A percentile compares a stretch with the other conserved stretches of the same genome.
phyloP scores from a whole-genome alignment of 2,888 invertebrate genomes.

The Zaprionus lineosus region DNA sequence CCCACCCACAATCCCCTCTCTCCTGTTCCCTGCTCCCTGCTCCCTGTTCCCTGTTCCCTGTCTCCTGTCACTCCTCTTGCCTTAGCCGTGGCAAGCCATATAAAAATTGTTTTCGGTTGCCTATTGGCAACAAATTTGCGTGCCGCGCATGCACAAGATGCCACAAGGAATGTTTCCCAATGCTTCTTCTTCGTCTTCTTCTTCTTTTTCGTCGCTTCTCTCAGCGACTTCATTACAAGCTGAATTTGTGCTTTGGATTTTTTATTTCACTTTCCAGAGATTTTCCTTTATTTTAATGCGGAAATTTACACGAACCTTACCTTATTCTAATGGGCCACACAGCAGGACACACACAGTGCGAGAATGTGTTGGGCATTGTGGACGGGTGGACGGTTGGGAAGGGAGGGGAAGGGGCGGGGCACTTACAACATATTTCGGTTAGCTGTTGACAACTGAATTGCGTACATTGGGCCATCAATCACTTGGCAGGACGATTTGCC shows the following conservation, averaged over 20 bases:
- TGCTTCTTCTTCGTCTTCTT: not conserved
- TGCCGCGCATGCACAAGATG: slow-evolving; percentile 59
- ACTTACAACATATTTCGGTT: slow-evolving; percentile 38
- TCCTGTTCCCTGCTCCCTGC: slow-evolving; percentile 1
- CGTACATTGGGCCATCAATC: slow-evolving; percentile 51
- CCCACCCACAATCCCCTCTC: slow-evolving; percentile 1
- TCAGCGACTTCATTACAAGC: slow-evolving; percentile 60
- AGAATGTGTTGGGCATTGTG: too few relatives aligned
- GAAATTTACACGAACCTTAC: slow-evolving; percentile 21
- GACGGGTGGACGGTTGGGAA: too few relatives aligned
- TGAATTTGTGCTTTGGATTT: slow-evolving; percentile 41
- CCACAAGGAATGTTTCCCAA: slow-evolving; percentile 9
- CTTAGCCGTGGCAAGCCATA: slow-evolving; percentile 29
- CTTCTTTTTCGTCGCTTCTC: not conserved
- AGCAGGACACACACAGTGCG: slow-evolving; percentile 4
- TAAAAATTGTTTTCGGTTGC: slow-evolving; percentile 74
- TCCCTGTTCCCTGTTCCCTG: not conserved
- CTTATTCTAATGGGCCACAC: slow-evolving; percentile 26
- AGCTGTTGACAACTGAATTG: slow-evolving; percentile 66
- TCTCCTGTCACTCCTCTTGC: not conserved
- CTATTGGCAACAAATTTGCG: slow-evolving; percentile 77
- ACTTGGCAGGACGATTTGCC: slow-evolving; percentile 38
- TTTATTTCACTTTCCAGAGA: slow-evolving; percentile 1
- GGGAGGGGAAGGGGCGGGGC: not conserved
- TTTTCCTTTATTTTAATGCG: not conserved